Percentiles rank a stretch among this genome's conserved stretches.
phyloP scores from a whole-genome alignment of 92 coral and sea anemone genomes.

The Porites rus region DNA sequence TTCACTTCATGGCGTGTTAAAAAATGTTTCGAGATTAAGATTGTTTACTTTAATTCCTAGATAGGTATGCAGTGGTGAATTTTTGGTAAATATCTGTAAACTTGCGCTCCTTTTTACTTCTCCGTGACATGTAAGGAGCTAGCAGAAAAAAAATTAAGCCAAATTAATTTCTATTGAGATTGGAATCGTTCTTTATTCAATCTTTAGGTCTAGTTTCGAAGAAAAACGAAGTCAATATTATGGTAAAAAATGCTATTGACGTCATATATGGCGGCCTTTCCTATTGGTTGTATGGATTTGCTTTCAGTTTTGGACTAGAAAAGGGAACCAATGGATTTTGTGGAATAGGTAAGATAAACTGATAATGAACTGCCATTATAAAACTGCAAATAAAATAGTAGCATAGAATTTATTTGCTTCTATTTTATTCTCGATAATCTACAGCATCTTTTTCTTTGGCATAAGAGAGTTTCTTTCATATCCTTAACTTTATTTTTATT shows the following conservation, averaged over 20 bases:
- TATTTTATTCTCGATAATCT: too few species aligned
- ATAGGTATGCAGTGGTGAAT: too few species aligned
- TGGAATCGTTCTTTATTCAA: background rate
- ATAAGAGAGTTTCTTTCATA: too few species aligned
- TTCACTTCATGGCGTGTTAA: too few species aligned
- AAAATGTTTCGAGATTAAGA: too few species aligned
- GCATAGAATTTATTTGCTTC: background rate
- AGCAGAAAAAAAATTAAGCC: too few species aligned
- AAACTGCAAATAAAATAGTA: background rate
- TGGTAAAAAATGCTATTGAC: constrained; percentile 90
- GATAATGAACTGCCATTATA: background rate
- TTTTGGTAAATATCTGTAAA: too few species aligned
- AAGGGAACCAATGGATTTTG: constrained; percentile 71
- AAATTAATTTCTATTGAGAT: background rate
- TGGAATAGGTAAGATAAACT: constrained; percentile 59
- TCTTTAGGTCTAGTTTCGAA: constrained; percentile 73
- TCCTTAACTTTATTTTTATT: too few species aligned
- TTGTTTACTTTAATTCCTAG: too few species aligned
- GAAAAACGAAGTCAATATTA: constrained; percentile 87
- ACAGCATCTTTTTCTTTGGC: too few species aligned
- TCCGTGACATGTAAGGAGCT: too few species aligned
- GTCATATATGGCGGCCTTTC: constrained; percentile 91
- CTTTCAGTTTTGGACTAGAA: constrained; percentile 79
- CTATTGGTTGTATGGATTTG: constrained; percentile 92
- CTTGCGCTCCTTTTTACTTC: too few species aligned